These are phyloP conservation scores for Neodiprion lecontei DNA, from an alignment of 1,140 invertebrate genomes.

Conservation along the genomic window DNA sequence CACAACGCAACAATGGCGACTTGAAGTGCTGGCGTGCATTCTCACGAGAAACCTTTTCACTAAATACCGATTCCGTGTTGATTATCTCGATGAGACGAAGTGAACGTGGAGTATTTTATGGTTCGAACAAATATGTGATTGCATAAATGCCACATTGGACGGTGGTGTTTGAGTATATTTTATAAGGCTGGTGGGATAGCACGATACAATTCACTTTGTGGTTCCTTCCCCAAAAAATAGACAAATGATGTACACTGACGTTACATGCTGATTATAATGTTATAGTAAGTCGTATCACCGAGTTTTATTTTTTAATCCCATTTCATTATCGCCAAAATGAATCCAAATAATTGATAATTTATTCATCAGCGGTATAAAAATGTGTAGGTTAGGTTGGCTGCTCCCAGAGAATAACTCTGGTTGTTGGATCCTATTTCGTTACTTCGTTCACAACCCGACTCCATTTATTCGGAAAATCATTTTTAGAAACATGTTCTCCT, in stretches of 20 bases:
- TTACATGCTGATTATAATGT: slow-evolving; percentile 35
- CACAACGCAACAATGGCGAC: slow-evolving; percentile 53
- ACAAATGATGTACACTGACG: slow-evolving; percentile 33
- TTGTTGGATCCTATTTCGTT: neutral
- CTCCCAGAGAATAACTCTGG: neutral
- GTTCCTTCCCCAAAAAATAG: slow-evolving; percentile 37
- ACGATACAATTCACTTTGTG: slow-evolving; percentile 35
- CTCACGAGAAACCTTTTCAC: slow-evolving; percentile 25
- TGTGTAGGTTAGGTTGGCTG: slow-evolving; percentile 52
- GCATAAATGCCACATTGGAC: neutral
- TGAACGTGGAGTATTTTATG: slow-evolving; percentile 29
- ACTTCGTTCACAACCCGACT: too few species aligned
- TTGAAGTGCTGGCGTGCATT: slow-evolving; percentile 46
- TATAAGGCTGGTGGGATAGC: neutral
- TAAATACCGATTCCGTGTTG: neutral
- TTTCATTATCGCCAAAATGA: neutral
- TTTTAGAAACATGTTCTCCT: neutral
- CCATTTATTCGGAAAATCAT: too few species aligned
- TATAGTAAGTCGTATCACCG: neutral
- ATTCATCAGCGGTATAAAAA: slow-evolving; percentile 36
- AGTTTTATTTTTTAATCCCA: neutral
- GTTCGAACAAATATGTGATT: slow-evolving; percentile 34
- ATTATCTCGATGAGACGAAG: neutral
- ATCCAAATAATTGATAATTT: slow-evolving; percentile 20
- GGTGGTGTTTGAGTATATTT: too few species aligned